Conservation (phyloP, 2,113 vertebrate genomes). For the Galbula dea region DNA sequence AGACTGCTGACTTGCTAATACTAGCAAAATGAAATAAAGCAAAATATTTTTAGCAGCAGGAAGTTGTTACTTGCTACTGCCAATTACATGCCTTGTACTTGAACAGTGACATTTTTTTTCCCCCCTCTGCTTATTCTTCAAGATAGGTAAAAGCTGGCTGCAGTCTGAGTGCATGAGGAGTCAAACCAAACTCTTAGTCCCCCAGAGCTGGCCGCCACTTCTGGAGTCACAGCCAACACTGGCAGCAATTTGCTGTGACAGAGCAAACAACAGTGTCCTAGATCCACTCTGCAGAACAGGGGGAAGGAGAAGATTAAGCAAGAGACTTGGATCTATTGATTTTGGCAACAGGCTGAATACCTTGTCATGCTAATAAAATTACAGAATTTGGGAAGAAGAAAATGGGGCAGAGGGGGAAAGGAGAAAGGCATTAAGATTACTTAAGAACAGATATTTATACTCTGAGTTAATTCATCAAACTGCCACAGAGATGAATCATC, state of each 20-base stretch:
- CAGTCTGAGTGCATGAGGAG: background rate
- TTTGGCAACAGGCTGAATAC: slow-evolving; percentile 40
- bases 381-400: slow-evolving; percentile 26
- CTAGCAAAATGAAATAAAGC: slow-evolving; percentile 60
- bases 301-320: slow-evolving; percentile 50
- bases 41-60: slow-evolving; percentile 69
- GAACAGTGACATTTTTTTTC: slow-evolving; percentile 32
- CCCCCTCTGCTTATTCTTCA: slow-evolving; percentile 26
- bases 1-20: slow-evolving; percentile 65
- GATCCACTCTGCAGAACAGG: slow-evolving; percentile 15
- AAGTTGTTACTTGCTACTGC: slow-evolving; percentile 68
- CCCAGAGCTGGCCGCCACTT: background rate
- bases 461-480: slow-evolving; percentile 37
- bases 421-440: slow-evolving; percentile 7
- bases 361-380: slow-evolving; percentile 47
- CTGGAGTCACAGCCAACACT: slow-evolving; percentile 7
- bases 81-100: slow-evolving; percentile 59
- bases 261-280: slow-evolving; percentile 39
- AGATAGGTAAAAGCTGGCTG: slow-evolving; percentile 58
- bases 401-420: background rate
- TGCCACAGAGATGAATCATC: slow-evolving; percentile 43
- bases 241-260: slow-evolving; percentile 33
- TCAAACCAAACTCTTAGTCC: background rate
- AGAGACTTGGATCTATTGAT: slow-evolving; percentile 10
- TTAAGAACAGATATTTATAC: slow-evolving; percentile 54